Evolutionary conservation across 2,797 vertebrate genomes (phyloP), one percentile per base, ranked within the genome.

Genomic region (Nothura maculosa): DNA sequence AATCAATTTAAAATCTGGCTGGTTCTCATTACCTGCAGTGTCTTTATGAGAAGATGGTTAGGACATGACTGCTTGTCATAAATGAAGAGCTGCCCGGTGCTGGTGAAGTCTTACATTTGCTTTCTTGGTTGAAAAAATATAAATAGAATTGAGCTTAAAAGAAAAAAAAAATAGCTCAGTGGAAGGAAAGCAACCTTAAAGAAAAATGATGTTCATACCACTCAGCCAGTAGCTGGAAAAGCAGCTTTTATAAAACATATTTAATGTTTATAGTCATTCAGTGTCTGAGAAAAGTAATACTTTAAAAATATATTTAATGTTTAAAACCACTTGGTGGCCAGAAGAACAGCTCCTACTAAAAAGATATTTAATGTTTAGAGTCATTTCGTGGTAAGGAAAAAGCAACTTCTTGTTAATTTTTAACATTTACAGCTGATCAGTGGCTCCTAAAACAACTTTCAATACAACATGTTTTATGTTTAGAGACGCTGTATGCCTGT

Each of bases 231-330:
- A 96, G 77, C 90, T 96, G 85, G 94, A 95, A 96, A 97, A 97
- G 79, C 48, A 94, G 67, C 85, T 97, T 97, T 95, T 96, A 92
- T 89, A 97, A 97, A 97, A 95, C 74, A 95, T 96, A 96, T 96
- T 97, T 98, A 96, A 96, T 92, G 78, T 97, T 96, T 97, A 96
- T 82, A 96, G 75, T 88, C 17, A 9, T 68, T 96, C 74, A 67
- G 93, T 90, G 78, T 62, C 87, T 96, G 45, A 92, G 78, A 91
- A 92, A 68, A 94, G 87, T 90, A 96, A 97, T 95, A 95, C 84
- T 95, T 96, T 72, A 64, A 96, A 98, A 98, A 95, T 96, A 93
- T 25, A 45, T 89, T 96, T 94, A 96, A 96, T 95, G 89, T 93
- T 97, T 96, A 94, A 91, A 95, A 93, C 43, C 52, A 90, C 64